These are phyloP conservation scores for Diachasma alloeum DNA, from an alignment of 1,140 invertebrate species.

Conservation along the genomic window DNA sequence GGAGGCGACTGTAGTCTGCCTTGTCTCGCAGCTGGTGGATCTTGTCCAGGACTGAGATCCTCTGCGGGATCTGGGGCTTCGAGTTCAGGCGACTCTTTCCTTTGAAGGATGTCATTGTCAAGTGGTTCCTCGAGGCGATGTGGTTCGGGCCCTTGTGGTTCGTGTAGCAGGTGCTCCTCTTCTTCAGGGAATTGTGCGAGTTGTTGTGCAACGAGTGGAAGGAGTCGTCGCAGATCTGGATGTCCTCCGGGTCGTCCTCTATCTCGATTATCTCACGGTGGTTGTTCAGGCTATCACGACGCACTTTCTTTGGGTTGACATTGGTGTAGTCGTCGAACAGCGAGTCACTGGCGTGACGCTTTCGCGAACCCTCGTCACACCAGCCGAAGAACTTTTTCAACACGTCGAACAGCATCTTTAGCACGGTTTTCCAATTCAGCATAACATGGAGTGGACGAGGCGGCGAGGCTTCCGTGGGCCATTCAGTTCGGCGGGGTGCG, in stretches of 20 bases:
- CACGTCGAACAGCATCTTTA: constrained; percentile 49
- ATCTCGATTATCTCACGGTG: constrained; percentile 24
- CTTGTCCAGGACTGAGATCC: constrained; percentile 39
- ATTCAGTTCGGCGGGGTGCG: neutral
- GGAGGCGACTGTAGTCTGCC: constrained; percentile 50
- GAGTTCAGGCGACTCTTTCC: constrained; percentile 13
- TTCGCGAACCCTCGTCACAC: constrained; percentile 45
- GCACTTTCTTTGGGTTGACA: constrained; percentile 38
- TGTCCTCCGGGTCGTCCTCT: constrained; percentile 37
- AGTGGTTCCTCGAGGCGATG: neutral
- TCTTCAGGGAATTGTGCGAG: constrained; percentile 11
- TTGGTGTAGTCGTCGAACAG: neutral
- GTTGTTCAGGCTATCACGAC: constrained; percentile 24
- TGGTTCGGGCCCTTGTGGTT: constrained; percentile 1
- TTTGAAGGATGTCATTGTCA: neutral
- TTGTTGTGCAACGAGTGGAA: neutral
- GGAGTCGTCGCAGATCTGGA: constrained; percentile 25
- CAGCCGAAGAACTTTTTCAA: constrained; percentile 48
- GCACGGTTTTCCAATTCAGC: constrained; percentile 15
- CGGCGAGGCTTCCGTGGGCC: neutral
- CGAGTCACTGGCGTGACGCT: constrained; percentile 36
- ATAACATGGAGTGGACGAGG: constrained; percentile 10
- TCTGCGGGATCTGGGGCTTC: neutral
- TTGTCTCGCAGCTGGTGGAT: constrained; percentile 47
- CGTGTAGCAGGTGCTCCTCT: constrained; percentile 9